phyloP scores from a whole-genome alignment of 2,888 invertebrate genomes.

The Drosophila maculinotata region DNA sequence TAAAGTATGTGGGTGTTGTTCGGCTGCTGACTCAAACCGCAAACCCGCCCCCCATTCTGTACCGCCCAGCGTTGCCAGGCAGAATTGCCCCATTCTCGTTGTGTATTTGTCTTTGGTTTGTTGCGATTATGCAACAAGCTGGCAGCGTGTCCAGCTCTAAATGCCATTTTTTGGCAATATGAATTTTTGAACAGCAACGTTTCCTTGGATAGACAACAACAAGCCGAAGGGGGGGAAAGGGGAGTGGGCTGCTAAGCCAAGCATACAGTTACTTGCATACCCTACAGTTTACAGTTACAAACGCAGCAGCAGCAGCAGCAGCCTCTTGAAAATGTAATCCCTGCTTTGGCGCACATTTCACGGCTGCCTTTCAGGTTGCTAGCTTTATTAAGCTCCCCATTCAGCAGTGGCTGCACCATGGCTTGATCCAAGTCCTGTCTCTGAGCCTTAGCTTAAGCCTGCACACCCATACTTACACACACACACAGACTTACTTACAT shows the following conservation, averaged over 20 bases:
- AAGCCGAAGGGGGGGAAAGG: neutral
- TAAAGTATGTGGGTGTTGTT: conserved; percentile 48
- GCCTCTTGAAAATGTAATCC: conserved; percentile 48
- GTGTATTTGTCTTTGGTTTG: conserved; percentile 30
- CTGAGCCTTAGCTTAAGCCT: conserved; percentile 26
- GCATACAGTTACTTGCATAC: conserved; percentile 16
- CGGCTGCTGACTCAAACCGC: conserved; percentile 2
- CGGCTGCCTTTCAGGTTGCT: conserved; percentile 46
- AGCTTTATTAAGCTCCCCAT: conserved; percentile 51
- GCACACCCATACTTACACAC: neutral
- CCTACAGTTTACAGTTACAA: conserved; percentile 9
- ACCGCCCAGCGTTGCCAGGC: no score
- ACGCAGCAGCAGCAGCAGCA: conserved; percentile 25
- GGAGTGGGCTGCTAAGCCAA: conserved; percentile 32
- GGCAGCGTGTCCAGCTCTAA: conserved; percentile 36
- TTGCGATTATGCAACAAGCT: conserved; percentile 69
- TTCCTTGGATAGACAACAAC: neutral
- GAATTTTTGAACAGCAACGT: conserved; percentile 50
- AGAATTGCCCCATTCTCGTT: conserved; percentile 1
- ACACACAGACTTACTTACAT: conserved; percentile 6
- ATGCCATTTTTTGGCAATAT: conserved; percentile 57
- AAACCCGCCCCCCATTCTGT: neutral
- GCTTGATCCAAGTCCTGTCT: conserved; percentile 12
- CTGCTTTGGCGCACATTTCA: conserved; percentile 62
- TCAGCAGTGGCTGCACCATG: no score